Conservation (phyloP, 2,113 vertebrate species). For the Psittacula cyanocephala region DNA sequence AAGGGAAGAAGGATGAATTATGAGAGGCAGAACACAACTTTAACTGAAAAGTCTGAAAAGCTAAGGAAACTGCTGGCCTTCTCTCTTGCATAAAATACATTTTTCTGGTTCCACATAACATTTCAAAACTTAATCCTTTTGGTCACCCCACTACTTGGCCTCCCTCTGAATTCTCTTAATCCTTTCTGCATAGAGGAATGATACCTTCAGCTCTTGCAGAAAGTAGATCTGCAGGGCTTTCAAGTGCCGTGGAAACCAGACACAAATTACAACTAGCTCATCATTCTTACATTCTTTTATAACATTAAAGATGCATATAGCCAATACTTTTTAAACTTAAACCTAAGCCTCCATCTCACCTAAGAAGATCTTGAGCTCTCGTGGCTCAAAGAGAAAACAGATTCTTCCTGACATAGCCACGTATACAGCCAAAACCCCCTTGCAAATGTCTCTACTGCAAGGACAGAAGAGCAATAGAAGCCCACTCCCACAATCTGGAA, state of each 20-base stretch:
- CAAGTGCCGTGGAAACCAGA: neutral
- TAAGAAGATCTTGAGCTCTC: neutral
- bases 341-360: neutral
- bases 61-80: neutral
- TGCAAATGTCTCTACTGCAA: accelerated
- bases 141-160: neutral
- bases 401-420: neutral
- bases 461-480: neutral
- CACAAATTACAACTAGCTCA: neutral
- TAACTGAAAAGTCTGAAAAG: neutral
- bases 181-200: neutral
- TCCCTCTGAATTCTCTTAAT: neutral
- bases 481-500: neutral
- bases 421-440: neutral
- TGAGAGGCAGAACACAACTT: neutral
- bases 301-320: neutral
- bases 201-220: neutral
- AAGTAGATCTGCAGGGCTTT: neutral
- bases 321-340: neutral
- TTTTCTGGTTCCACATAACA: neutral
- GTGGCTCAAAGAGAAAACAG: neutral
- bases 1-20: neutral
- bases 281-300: neutral
- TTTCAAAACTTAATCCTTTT: neutral
- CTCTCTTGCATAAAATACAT: neutral